Evolutionary conservation across 2,888 invertebrate species (phyloP), one percentile per base, ranked within the genome.

Genomic region (Melieria picta): DNA sequence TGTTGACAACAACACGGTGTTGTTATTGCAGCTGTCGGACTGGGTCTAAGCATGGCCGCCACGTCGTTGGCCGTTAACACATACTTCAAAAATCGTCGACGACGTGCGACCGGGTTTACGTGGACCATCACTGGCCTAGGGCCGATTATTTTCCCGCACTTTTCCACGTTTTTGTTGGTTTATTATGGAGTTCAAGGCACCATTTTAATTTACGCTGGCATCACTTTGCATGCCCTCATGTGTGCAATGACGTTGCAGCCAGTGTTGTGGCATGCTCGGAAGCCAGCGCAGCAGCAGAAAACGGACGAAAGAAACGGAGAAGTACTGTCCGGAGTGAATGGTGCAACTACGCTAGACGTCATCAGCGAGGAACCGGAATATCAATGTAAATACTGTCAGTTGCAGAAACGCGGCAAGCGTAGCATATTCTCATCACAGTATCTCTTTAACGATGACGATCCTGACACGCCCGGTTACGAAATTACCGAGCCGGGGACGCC

Each of bases 61-160:
- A 91, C 91, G 74, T 90, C 92, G 4, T 83, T 93, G 66, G 93
- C 93, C 0, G 85, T 93, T 60, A 93, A 93, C 80, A 92, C 93
- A 0, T 93, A 93, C 82, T 93, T 93, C 87, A 91, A 90, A 80
- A 88, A 89, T 66, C 89, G 89, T 77, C 88, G 93, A 78, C 88
- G 93, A 79, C 87, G 91, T 55, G 93, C 93, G 4, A 91, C 93
- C 0, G 92, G 93, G 6, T 87, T 92, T 64, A 90, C 92, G 64
- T 92, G 93, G 92, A 92, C 92, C 0, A 90, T 91, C 1, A 93
- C 93, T 1, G 93, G 92, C 0, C 83, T 93, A 48, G 93, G 93
- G 0, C 93, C 93, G 0, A 91, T 93, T 47, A 78, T 93, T 65
- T 91, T 93, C 89, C 93, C 93, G 0, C 89, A 92, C 77, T 87